phyloP scores from a whole-genome alignment of 1,140 invertebrate species.

The Platorchestia sp. region DNA sequence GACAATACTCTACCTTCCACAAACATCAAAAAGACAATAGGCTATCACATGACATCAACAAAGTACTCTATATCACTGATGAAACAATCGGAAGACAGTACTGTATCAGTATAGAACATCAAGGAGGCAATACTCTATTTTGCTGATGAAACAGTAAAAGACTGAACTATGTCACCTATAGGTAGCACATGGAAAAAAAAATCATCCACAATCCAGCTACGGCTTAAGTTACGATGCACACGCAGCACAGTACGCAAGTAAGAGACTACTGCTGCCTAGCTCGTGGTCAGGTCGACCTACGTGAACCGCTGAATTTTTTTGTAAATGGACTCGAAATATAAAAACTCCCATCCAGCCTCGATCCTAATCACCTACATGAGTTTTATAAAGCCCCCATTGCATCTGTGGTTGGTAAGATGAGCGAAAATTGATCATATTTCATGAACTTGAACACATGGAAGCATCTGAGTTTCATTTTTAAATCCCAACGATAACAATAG shows the following conservation, averaged over 20 bases:
- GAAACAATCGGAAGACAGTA: not conserved
- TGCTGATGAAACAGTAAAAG: not conserved
- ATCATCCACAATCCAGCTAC: not conserved
- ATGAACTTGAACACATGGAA: not conserved
- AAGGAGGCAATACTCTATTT: not conserved
- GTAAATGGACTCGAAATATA: not conserved
- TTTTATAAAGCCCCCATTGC: not conserved
- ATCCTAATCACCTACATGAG: not conserved
- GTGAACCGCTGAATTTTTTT: not conserved
- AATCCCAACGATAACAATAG: not conserved
- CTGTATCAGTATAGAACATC: not conserved
- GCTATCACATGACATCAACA: not conserved
- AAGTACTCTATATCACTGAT: not conserved
- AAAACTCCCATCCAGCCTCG: not conserved
- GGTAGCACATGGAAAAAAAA: not conserved
- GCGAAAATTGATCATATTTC: not conserved
- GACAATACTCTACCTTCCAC: not conserved
- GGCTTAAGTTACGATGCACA: not conserved
- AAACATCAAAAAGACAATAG: conserved; percentile 2
- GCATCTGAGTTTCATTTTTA: not conserved
- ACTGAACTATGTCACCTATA: not conserved
- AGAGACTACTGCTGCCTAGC: not conserved
- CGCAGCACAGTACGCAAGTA: not conserved
- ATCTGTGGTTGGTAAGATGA: not conserved
- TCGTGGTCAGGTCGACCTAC: not conserved